phyloP scores from a whole-genome alignment of 2,888 invertebrate species.

The Sthenelais limicola region DNA sequence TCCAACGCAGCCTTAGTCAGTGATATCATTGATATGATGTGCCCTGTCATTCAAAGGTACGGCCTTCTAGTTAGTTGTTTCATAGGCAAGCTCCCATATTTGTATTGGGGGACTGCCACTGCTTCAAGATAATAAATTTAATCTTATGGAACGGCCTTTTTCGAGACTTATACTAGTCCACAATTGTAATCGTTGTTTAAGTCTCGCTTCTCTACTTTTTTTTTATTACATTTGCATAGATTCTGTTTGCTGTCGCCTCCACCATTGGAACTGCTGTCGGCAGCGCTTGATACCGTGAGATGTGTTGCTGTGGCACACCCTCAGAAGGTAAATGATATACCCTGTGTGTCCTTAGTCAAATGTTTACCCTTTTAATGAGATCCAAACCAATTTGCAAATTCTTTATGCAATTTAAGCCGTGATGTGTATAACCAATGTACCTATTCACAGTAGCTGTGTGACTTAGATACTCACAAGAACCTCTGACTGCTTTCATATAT shows the following conservation, averaged over 20 bases:
- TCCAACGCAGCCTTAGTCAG: slow-evolving; percentile 2
- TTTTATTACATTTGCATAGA: slow-evolving; percentile 9
- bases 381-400: too few species aligned
- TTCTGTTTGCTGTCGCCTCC: slow-evolving; percentile 62
- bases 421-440: too few species aligned
- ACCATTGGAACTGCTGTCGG: slow-evolving; percentile 64
- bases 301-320: slow-evolving; percentile 54
- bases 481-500: too few species aligned
- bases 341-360: too few species aligned
- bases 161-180: background rate
- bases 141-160: background rate
- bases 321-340: slow-evolving; percentile 10
- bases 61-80: too few species aligned
- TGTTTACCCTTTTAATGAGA: too few species aligned
- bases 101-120: background rate
- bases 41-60: slow-evolving; percentile 31
- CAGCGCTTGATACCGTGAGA: slow-evolving; percentile 63
- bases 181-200: too few species aligned
- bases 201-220: too few species aligned
- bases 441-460: too few species aligned
- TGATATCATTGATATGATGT: slow-evolving; percentile 25
- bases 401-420: too few species aligned
- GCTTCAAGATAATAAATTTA: background rate
- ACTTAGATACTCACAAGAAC: too few species aligned
- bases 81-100: slow-evolving; percentile 6